These are phyloP conservation scores for Pammene aurita DNA, from an alignment of 2,888 invertebrate genomes.

Conservation along the genomic window DNA sequence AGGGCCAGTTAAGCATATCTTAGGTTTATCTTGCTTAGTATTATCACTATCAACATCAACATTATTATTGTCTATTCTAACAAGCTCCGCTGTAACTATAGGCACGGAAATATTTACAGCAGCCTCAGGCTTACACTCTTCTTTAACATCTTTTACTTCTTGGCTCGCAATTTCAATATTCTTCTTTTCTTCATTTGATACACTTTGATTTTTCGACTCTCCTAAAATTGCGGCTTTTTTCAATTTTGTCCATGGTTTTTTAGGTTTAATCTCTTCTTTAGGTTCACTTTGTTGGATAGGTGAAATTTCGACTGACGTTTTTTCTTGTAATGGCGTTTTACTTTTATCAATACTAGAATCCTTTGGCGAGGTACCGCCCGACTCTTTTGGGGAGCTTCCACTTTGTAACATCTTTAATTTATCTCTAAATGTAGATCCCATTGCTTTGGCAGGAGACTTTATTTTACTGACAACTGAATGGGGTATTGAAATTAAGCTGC, in stretches of 20 bases:
- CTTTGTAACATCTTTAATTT: conserved; percentile 78
- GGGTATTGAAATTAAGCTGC: conserved; percentile 77
- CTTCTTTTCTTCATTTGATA: conserved; percentile 69
- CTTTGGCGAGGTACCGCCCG: conserved; percentile 48
- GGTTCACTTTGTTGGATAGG: conserved; percentile 60
- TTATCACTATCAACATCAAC: conserved; percentile 66
- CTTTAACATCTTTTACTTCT: conserved; percentile 49
- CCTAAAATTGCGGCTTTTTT: conserved; percentile 88
- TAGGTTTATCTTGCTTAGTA: conserved; percentile 70
- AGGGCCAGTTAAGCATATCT: conserved; percentile 73
- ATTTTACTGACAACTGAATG: conserved; percentile 81
- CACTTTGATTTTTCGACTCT: conserved; percentile 74
- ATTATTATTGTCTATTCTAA: conserved; percentile 80
- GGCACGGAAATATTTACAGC: conserved; percentile 69
- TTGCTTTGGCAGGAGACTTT: conserved; percentile 78
- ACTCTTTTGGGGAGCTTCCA: conserved; percentile 62
- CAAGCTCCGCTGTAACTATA: conserved; percentile 75
- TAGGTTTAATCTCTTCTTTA: conserved; percentile 72
- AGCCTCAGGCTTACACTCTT: conserved; percentile 54
- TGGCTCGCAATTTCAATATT: conserved; percentile 56
- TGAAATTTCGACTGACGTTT: conserved; percentile 63
- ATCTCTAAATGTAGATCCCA: conserved; percentile 77
- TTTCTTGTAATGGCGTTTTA: conserved; percentile 61
- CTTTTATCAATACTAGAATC: conserved; percentile 57
- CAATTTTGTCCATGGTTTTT: conserved; percentile 89